Evolutionary conservation across 2,888 invertebrate species (phyloP).

Genomic region (Unio delphinus): DNA sequence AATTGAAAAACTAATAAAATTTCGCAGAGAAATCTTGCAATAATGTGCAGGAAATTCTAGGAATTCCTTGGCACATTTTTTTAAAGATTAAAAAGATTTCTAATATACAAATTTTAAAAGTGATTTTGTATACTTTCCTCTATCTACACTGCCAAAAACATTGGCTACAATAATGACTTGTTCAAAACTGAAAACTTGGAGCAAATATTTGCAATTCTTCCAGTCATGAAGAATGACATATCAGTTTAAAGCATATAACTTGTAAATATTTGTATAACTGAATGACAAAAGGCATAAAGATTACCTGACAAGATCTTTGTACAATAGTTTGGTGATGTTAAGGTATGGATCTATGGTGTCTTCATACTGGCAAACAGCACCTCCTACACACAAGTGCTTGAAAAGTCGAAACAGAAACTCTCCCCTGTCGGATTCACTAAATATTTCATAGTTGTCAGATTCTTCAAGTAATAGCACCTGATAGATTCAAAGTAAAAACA

Average conservation of each 20-base stretch:
- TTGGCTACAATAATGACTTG: too few species aligned
- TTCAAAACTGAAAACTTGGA: too few species aligned
- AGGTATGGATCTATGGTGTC: conserved; percentile 75
- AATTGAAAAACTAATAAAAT: too few species aligned
- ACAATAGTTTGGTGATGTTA: conserved; percentile 73
- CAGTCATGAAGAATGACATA: neutral
- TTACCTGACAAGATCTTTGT: conserved; percentile 76
- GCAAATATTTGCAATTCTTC: too few species aligned
- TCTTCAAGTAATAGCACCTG: conserved; percentile 73
- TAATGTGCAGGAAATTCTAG: too few species aligned
- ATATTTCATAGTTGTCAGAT: conserved; percentile 72
- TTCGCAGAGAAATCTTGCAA: too few species aligned
- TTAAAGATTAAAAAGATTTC: too few species aligned
- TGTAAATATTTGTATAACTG: neutral
- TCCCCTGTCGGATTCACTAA: conserved; percentile 72
- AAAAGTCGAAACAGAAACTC: conserved; percentile 76
- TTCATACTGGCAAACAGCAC: conserved; percentile 76
- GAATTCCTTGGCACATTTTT: too few species aligned
- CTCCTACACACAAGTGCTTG: conserved; percentile 76
- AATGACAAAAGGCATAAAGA: neutral
- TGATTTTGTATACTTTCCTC: too few species aligned
- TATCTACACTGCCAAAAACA: too few species aligned
- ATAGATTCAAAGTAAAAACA: conserved; percentile 1
- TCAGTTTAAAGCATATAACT: neutral
- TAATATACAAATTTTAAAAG: too few species aligned